phyloP scores from a whole-genome alignment of 2,113 vertebrate genomes.

The Trochalopteron elliotii region DNA sequence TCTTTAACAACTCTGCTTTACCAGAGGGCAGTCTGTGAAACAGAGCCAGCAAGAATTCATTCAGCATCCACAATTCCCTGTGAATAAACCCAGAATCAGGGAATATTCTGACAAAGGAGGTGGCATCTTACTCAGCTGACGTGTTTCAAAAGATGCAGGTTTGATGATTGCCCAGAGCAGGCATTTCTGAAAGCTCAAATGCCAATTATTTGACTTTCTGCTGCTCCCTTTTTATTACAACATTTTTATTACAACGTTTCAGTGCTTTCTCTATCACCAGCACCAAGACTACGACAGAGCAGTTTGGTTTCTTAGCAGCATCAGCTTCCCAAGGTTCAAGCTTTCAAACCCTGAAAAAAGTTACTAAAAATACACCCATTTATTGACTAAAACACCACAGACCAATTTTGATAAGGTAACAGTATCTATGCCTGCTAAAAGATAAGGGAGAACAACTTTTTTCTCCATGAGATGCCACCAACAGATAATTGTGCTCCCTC shows the following conservation, averaged over 20 bases:
- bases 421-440: not conserved
- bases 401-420: not conserved
- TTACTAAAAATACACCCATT: not conserved
- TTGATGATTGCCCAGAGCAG: not conserved
- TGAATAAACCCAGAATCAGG: not conserved
- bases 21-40: not conserved
- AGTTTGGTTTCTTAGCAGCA: not conserved
- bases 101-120: not conserved
- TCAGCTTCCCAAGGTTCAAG: not conserved
- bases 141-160: not conserved
- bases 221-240: not conserved
- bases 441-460: not conserved
- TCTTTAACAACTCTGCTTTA: not conserved
- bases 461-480: not conserved
- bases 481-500: not conserved
- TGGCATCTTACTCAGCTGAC: not conserved
- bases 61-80: not conserved
- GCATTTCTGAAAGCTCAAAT: not conserved
- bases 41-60: not conserved
- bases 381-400: not conserved
- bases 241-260: not conserved
- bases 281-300: rapidly evolving
- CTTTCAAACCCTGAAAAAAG: not conserved
- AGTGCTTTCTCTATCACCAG: not conserved
- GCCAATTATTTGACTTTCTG: not conserved